phyloP scores from a whole-genome alignment of 1,140 invertebrate genomes.

The Drosophila ohnishii region DNA sequence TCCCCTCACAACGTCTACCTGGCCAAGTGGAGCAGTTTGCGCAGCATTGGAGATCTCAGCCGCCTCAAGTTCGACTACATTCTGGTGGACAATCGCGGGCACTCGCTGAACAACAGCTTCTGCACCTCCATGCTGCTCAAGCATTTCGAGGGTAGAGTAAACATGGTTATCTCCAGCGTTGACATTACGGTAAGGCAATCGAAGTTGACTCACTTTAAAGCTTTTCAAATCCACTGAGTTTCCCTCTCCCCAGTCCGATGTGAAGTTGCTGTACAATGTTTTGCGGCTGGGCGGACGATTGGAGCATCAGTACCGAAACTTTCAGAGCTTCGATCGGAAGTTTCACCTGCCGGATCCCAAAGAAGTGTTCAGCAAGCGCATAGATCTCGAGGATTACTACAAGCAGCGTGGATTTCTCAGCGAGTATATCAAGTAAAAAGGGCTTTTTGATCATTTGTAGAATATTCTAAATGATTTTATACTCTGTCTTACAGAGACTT shows the following conservation, averaged over 20 bases:
- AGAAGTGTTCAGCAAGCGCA: conserved; percentile 65
- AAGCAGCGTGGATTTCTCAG: conserved; percentile 73
- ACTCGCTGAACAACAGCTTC: conserved; percentile 72
- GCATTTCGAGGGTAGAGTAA: conserved; percentile 70
- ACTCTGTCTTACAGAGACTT: conserved; percentile 53
- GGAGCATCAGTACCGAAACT: conserved; percentile 62
- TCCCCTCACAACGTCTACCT: conserved; percentile 68
- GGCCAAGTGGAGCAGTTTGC: conserved; percentile 71
- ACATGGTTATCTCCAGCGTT: conserved; percentile 77
- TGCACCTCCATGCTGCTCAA: conserved; percentile 77
- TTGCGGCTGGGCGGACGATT: conserved; percentile 69
- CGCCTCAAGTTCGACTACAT: conserved; percentile 75
- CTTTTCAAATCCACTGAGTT: not conserved
- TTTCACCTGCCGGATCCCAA: conserved; percentile 71
- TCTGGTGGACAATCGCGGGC: conserved; percentile 73
- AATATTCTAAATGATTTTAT: too few species aligned
- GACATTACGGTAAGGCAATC: conserved; percentile 69
- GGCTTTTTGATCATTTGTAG: too few species aligned
- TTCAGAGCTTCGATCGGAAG: conserved; percentile 65
- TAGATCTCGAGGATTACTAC: conserved; percentile 79
- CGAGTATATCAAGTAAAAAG: conserved; percentile 73
- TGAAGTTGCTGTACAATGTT: conserved; percentile 73
- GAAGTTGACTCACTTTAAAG: not conserved
- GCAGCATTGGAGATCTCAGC: conserved; percentile 70
- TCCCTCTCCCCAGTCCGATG: conserved; percentile 55